Conservation (phyloP, 2,113 vertebrate genomes). For the Pelobates fuscus region DNA sequence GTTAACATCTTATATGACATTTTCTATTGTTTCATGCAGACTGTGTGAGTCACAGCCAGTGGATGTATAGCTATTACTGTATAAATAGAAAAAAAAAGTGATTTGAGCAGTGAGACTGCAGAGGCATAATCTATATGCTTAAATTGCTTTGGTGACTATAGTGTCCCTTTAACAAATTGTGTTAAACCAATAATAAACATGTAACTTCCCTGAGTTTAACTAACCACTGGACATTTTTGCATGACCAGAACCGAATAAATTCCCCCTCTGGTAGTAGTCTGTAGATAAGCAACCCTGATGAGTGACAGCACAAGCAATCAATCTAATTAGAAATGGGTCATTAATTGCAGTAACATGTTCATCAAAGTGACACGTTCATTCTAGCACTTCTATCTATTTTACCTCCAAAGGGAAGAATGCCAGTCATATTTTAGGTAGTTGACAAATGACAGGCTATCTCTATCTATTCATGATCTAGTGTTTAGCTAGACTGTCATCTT, state of each 20-base stretch:
- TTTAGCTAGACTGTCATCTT: slow-evolving; percentile 33
- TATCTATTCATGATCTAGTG: slow-evolving; percentile 15
- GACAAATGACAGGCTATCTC: slow-evolving; percentile 19
- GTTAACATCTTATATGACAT: too few relatives aligned
- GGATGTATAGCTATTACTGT: too few relatives aligned
- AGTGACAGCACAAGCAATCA: slow-evolving; percentile 39
- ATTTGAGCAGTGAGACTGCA: too few relatives aligned
- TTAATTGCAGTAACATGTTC: slow-evolving; percentile 28
- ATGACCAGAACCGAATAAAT: background rate
- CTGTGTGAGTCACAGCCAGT: too few relatives aligned
- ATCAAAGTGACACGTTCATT: slow-evolving; percentile 41
- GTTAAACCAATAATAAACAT: too few relatives aligned
- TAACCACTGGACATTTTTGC: background rate
- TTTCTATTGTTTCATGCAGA: too few relatives aligned
- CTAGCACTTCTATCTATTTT: slow-evolving; percentile 9
- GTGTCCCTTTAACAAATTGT: too few relatives aligned
- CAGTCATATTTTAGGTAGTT: slow-evolving; percentile 35
- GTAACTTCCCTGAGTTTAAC: background rate
- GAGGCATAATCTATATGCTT: too few relatives aligned
- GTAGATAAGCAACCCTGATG: background rate
- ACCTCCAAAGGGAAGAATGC: slow-evolving; percentile 30
- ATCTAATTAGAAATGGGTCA: slow-evolving; percentile 40
- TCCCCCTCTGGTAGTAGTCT: background rate
- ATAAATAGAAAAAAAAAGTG: too few relatives aligned
- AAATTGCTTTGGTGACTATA: too few relatives aligned